These are phyloP conservation scores for Gallinago paraguaiae DNA, from an alignment of 2,113 vertebrate genomes.

Conservation along the genomic window DNA sequence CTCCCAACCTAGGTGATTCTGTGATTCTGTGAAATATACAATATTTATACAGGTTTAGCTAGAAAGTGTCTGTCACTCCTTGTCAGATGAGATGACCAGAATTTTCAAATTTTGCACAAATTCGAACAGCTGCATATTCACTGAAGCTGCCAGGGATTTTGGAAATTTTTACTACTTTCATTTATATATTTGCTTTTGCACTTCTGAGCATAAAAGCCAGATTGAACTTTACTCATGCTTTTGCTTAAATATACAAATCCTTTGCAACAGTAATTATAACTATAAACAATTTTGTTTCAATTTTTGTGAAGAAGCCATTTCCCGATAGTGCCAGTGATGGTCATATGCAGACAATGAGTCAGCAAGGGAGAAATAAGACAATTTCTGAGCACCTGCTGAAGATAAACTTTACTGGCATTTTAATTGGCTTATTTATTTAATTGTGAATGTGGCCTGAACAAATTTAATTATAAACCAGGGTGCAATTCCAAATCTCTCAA, in stretches of 20 bases:
- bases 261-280: background rate
- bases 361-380: background rate
- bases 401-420: background rate
- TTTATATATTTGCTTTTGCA: background rate
- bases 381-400: background rate
- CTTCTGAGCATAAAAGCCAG: background rate
- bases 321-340: accelerated
- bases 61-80: background rate
- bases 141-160: background rate
- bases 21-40: background rate
- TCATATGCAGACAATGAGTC: background rate
- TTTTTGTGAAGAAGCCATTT: background rate
- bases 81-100: background rate
- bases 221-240: background rate
- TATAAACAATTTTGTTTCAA: background rate
- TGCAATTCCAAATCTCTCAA: background rate
- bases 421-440: constrained; percentile 19
- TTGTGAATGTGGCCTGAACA: background rate
- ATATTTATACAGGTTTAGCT: background rate
- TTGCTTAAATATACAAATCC: background rate
- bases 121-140: background rate
- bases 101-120: background rate
- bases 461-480: background rate
- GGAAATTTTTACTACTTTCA: background rate
- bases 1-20: too few species aligned